Base-by-base conservation (phyloP, 2,888 invertebrate genomes). In the Plagodis dolabraria region DNA sequence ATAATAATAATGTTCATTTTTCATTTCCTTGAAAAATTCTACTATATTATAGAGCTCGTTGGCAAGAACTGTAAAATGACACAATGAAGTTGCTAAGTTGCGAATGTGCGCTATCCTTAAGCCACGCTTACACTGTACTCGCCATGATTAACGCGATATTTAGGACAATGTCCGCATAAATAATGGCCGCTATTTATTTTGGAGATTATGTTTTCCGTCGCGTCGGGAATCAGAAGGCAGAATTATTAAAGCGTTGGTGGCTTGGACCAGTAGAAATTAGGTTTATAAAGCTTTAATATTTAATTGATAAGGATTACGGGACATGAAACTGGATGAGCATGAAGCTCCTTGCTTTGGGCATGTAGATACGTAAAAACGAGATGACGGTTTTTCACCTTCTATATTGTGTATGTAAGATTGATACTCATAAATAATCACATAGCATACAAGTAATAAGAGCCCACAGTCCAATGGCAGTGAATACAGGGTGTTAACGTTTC, bases 141-240 rank as follows among this genome's bases (percentile, higher is more conserved):
- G 63, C 77, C 75, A 79, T 76, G 78, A 78, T 75, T 80, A 76
- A 79, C 77, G 77, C 59, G 68, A 70, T 75, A 76, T 77, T 73
- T 75, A 69, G 80, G 80, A 80, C 79, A 81, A 67, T 73, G 74
- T 77, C 77, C 75, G 64, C 72, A 59, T 77, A 73, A 80, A 75
- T 79, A 77, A 78, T 76, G 68, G 65, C 63, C 65, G 76, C 78
- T 75, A 80, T 82, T 81, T 80, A 73, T 81, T 77, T 75, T 68
- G 68, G 67, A 79, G 77, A 80, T 80, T 79, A 72, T 66, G 68
- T 66, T 62, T 55, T 58, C 54, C 33, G 43, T 12, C 35, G 51
- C 50, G 43, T 33, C 47, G 46, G 56, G 55, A 50, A 54, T 57
- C 48, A 52, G 22, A 52, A 9, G 33, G n/a, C 8, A 33, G 34